phyloP scores from a whole-genome alignment of 2,113 vertebrate species.

The Symphodus melops region DNA sequence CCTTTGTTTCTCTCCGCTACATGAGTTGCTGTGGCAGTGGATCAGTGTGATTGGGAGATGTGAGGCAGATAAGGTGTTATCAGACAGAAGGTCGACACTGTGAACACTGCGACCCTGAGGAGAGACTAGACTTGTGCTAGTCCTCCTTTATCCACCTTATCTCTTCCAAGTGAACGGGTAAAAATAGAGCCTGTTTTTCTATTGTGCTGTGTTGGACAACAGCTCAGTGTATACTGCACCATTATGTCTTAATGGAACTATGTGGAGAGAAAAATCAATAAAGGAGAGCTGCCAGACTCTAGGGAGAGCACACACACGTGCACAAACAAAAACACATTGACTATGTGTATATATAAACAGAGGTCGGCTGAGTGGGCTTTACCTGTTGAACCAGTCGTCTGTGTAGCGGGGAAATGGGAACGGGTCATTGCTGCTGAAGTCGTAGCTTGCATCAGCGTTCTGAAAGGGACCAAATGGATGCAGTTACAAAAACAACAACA shows the following conservation, averaged over 20 bases:
- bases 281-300: slow-evolving; percentile 51
- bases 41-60: slow-evolving; percentile 57
- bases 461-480: slow-evolving; percentile 82
- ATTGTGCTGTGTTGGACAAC: slow-evolving; percentile 54
- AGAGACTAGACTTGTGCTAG: slow-evolving; percentile 33
- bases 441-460: slow-evolving; percentile 98
- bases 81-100: slow-evolving; percentile 53
- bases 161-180: slow-evolving; percentile 23
- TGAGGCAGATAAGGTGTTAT: slow-evolving; percentile 63
- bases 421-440: slow-evolving; percentile 99
- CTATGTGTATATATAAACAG: slow-evolving; percentile 31
- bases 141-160: slow-evolving; percentile 47
- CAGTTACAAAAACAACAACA: slow-evolving; percentile 53
- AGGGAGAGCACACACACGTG: slow-evolving; percentile 29
- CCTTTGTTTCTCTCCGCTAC: slow-evolving; percentile 48
- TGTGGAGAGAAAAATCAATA: slow-evolving; percentile 77
- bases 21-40: slow-evolving; percentile 51
- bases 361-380: slow-evolving; percentile 60
- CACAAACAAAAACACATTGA: slow-evolving; percentile 36
- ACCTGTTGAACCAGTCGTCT: slow-evolving; percentile 99
- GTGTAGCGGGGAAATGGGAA: slow-evolving; percentile 98
- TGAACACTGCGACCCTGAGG: slow-evolving; percentile 45
- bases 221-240: slow-evolving; percentile 69
- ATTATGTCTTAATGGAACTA: slow-evolving; percentile 75
- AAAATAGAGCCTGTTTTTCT: slow-evolving; percentile 54